Evolutionary conservation across 53 echinoderm and acorn worm genomes (phyloP), one percentile per base, ranked within the genome.

Genomic region (Pentamera pediparva): DNA sequence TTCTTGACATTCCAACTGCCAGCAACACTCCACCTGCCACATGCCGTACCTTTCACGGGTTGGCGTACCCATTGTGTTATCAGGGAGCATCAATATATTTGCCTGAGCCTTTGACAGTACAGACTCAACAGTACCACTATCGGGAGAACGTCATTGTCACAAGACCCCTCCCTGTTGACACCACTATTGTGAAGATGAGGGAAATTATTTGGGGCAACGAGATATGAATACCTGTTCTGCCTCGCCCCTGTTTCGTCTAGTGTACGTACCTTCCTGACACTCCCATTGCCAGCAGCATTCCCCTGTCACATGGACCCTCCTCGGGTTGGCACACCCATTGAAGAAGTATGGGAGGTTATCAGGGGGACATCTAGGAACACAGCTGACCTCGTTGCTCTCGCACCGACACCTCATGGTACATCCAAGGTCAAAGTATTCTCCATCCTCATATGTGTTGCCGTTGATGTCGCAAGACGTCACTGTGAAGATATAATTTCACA

Each of bases 231-330:
- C n/a, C n/a, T n/a, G n/a, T n/a, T n/a, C n/a, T n/a, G n/a, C n/a
- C n/a, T n/a, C n/a, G n/a, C n/a, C n/a, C n/a, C n/a, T n/a, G n/a
- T n/a, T 51, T 51, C 51, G 4, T 0, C 12, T 8, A 54, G 28
- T 6, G 9, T 60, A 0, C 2, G 7, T 72, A 72, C 72, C 54
- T 53, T 71, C 61, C 62, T 78, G 70, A 78, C 96, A 96, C 41
- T 98, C 89, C 98, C 98, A 98, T 69, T 98, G 98, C 81, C 72
- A 76, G 38, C 98, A 96, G 59, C 98, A 98, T 52, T 98, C 98
- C 8, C 92, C 98, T 0, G 92, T 85, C 34, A 98, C 74, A 59
- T 86, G 74, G 1, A 98, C 92, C 56, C 59, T 72, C 32, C 77
- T 88, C 1, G 96, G 96, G 41, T 85, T 80, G 4, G 83, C 82